These are phyloP conservation scores for Catharus minimus DNA, from an alignment of 2,113 vertebrate genomes.

Conservation along the genomic window DNA sequence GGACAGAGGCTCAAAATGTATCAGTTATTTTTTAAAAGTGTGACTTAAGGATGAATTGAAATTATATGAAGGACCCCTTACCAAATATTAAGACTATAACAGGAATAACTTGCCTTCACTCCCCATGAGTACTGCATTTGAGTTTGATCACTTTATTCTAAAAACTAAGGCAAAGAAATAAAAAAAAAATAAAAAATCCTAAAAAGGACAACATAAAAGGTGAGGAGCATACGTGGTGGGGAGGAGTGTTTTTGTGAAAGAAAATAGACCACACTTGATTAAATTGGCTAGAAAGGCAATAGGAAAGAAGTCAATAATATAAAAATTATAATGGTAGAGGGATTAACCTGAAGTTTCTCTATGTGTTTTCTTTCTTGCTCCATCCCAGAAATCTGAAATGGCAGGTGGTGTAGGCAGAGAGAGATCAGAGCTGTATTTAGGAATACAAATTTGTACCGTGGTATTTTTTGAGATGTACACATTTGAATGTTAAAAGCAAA, in stretches of 20 bases:
- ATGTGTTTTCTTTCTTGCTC: background rate
- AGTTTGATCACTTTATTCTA: background rate
- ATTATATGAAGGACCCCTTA: background rate
- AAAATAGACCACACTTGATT: background rate
- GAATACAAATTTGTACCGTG: background rate
- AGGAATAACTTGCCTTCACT: background rate
- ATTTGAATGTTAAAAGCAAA: conserved; percentile 31
- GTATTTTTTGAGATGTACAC: background rate
- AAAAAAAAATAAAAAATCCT: background rate
- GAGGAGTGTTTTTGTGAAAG: background rate
- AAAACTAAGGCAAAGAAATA: background rate
- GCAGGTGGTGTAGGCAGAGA: background rate
- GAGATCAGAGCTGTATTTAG: background rate
- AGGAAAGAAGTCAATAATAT: background rate
- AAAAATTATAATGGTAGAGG: background rate
- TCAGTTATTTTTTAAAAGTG: background rate
- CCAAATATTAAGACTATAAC: background rate
- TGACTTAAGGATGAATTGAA: background rate
- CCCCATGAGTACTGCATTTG: background rate
- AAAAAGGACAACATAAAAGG: background rate
- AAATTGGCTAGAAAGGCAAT: background rate
- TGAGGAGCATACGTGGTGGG: background rate
- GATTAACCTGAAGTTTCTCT: background rate
- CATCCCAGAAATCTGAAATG: background rate
- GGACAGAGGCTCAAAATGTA: background rate